A percentile compares a stretch with the other conserved stretches of the same genome.
phyloP scores from a whole-genome alignment of 1,140 invertebrate species.

The Brachystomella parvula region DNA sequence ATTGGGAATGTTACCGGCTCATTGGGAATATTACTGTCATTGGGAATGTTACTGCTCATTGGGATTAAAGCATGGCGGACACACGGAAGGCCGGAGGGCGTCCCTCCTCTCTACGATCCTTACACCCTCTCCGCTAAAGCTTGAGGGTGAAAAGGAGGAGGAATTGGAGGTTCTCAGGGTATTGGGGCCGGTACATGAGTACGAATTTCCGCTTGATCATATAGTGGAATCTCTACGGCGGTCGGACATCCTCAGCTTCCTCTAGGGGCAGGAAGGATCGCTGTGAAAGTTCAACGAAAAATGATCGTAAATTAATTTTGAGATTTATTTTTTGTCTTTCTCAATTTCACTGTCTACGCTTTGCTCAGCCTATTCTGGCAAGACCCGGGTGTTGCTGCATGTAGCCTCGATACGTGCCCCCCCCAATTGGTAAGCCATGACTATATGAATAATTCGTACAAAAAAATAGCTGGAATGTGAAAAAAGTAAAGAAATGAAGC shows the following conservation, averaged over 20 bases:
- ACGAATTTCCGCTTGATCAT: slow-evolving; percentile 29
- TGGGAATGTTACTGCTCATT: no score
- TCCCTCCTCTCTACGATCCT: no score
- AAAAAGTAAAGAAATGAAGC: no score
- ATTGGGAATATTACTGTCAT: no score
- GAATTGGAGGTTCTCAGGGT: slow-evolving; percentile 51
- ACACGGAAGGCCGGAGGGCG: no score
- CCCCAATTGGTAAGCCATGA: background rate
- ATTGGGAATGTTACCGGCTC: no score
- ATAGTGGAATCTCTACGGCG: slow-evolving; percentile 37
- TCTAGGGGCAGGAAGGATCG: slow-evolving; percentile 32
- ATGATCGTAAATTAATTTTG: background rate
- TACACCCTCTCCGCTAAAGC: no score
- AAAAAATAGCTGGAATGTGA: no score
- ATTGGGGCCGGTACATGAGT: slow-evolving; percentile 48
- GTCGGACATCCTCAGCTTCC: slow-evolving; percentile 3
- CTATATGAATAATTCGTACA: no score
- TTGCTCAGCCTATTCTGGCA: slow-evolving; percentile 22
- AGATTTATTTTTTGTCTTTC: background rate
- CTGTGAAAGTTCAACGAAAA: slow-evolving; percentile 16
- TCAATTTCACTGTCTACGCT: slow-evolving; percentile 10
- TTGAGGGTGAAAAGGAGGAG: slow-evolving; percentile 48
- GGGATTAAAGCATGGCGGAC: no score
- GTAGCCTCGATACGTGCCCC: slow-evolving; percentile 8
- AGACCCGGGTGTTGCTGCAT: slow-evolving; percentile 23